Base-by-base conservation (phyloP, 1,140 invertebrate species). In the Psilanteris sp. region DNA sequence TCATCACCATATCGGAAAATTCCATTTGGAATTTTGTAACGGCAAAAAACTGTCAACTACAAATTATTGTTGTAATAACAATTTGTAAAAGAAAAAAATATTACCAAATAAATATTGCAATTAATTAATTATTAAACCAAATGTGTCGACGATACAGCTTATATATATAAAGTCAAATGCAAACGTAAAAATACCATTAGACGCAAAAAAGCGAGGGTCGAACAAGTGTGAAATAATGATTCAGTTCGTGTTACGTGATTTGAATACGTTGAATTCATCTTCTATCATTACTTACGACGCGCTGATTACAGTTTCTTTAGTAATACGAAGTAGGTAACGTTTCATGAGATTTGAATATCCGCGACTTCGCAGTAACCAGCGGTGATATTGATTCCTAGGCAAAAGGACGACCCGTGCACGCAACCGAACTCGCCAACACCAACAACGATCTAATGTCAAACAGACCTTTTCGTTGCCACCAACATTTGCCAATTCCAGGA, bases 311-410 rank as follows among this genome's bases (percentile, higher is more conserved):
- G 78, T 79, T 81, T 79, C 59, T 71, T 68, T 27, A 61, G 67
- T 70, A 73, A 70, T 76, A 62, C 57, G 72, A 77, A 72, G 68
- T 76, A 74, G 67, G 73, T 67, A 71, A 57, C 66, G 37, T 71
- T 75, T 66, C 57, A 78, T 67, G 76, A 78, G 73, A 82, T 81
- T 79, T 78, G 77, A 83, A 83, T 82, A 78, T 68, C 77, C 67
- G 78, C 70, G 78, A 80, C 76, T 77, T 82, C 80, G 43, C 62
- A 76, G 79, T 80, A 84, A 83, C 79, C 78, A 79, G 73, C 82
- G 62, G 79, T 82, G 82, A 84, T 87, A 87, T 86, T 81, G 85
- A 86, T 86, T 84, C 80, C 73, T 46, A 74, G 37, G 52, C 55
- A 64, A 79, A 79, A 71, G 62, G 73, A 78, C 77, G 74, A 77